Evolutionary conservation across 2,797 vertebrate genomes (phyloP).

Genomic region (Pangasius krempfi): DNA sequence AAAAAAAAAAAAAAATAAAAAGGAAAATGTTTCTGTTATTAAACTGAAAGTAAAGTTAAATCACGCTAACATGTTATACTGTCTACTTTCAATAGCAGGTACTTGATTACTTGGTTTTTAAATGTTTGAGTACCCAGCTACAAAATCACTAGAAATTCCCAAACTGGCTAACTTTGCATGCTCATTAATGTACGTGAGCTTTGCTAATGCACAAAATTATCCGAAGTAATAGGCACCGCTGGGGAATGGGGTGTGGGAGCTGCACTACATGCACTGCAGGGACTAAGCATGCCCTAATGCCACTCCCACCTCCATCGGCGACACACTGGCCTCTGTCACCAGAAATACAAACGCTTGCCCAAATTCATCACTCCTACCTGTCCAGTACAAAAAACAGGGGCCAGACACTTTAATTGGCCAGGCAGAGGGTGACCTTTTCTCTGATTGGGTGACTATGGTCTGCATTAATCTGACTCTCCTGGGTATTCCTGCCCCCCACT

Average conservation of each 20-base stretch:
- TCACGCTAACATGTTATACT: no score
- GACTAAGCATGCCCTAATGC: not conserved
- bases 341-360: slow-evolving; percentile 52
- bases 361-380: slow-evolving; percentile 57
- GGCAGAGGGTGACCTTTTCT: slow-evolving; percentile 55
- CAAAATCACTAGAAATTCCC: not conserved
- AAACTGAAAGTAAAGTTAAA: not conserved
- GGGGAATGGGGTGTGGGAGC: not conserved
- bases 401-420: slow-evolving; percentile 59
- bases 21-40: not conserved
- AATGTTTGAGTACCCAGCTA: not conserved
- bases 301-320: slow-evolving; percentile 15
- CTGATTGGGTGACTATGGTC: slow-evolving; percentile 54
- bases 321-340: slow-evolving; percentile 45
- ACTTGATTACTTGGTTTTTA: not conserved
- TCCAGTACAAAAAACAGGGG: slow-evolving; percentile 46
- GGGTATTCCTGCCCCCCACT: slow-evolving; percentile 48
- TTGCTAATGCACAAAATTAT: not conserved
- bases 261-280: not conserved
- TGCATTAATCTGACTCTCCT: slow-evolving; percentile 56
- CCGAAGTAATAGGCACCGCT: not conserved
- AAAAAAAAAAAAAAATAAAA: no score
- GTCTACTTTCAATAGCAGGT: not conserved
- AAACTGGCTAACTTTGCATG: not conserved
- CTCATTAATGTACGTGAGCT: slow-evolving; percentile 1